Evolutionary conservation across 1,140 invertebrate genomes (phyloP).

Genomic region (Penaeus chinensis): DNA sequence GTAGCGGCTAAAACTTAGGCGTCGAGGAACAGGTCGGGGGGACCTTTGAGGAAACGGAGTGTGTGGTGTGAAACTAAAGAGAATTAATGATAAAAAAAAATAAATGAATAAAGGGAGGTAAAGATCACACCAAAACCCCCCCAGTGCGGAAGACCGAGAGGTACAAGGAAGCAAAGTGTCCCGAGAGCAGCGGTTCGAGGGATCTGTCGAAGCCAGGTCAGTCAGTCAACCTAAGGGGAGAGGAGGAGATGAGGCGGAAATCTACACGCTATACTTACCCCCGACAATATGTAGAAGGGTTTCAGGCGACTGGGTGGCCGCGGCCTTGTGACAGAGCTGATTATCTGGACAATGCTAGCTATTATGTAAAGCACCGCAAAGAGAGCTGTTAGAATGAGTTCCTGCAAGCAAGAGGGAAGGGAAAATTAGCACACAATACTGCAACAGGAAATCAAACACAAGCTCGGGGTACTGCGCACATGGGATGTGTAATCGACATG

Average conservation of each 20-base stretch:
- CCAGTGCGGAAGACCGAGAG: no score
- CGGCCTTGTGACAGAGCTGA: conserved; percentile 61
- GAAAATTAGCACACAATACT: conserved; percentile 55
- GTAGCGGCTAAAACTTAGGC: conserved; percentile 26
- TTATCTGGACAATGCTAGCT: conserved; percentile 64
- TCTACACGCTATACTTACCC: conserved; percentile 54
- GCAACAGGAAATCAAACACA: conserved; percentile 49
- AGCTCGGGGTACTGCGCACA: conserved; percentile 1
- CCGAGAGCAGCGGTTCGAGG: not conserved
- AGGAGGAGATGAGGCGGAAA: not conserved
- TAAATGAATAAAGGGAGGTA: not conserved
- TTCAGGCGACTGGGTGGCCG: conserved; percentile 59
- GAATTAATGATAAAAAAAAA: not conserved
- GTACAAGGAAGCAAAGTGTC: not conserved
- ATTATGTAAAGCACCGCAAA: conserved; percentile 64
- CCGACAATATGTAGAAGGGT: conserved; percentile 63
- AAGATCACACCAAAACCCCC: no score
- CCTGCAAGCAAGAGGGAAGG: conserved; percentile 62
- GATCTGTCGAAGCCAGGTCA: conserved; percentile 19
- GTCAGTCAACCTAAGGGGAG: conserved; percentile 47
- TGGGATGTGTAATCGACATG: not conserved
- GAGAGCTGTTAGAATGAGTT: conserved; percentile 64
- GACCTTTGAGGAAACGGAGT: not conserved
- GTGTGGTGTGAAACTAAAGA: not conserved
- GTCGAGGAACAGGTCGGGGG: not conserved